These are phyloP conservation scores for Pardosa pseudoannulata DNA, from an alignment of 2,888 invertebrate genomes.

Conservation along the genomic window DNA sequence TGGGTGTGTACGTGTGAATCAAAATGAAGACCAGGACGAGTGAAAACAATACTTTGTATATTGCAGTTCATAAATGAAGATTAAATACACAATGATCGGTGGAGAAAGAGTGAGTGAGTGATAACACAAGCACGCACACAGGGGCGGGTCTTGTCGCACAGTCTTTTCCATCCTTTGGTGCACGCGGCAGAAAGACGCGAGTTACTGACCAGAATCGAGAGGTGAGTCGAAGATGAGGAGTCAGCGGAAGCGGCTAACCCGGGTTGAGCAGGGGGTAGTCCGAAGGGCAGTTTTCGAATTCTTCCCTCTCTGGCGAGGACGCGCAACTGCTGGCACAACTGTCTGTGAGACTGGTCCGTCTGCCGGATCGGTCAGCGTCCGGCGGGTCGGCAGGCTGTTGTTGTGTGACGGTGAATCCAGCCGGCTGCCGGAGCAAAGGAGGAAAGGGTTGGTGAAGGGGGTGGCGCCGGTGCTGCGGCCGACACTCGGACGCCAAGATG, in stretches of 20 bases:
- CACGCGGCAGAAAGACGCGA: too few relatives aligned
- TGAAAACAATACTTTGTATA: slow-evolving; percentile 17
- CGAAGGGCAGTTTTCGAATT: slow-evolving; percentile 25
- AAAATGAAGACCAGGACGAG: too few relatives aligned
- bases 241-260: too few relatives aligned
- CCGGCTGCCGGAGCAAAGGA: slow-evolving; percentile 50
- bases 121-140: not conserved
- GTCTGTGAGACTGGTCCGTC: slow-evolving; percentile 61
- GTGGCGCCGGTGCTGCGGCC: not conserved
- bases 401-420: slow-evolving; percentile 63
- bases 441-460: slow-evolving; percentile 18
- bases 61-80: not conserved
- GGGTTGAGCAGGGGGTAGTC: slow-evolving; percentile 40
- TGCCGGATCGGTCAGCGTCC: not conserved
- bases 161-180: too few relatives aligned
- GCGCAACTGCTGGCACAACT: slow-evolving; percentile 56
- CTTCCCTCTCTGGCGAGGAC: slow-evolving; percentile 35
- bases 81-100: slow-evolving; percentile 10
- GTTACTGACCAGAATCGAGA: slow-evolving; percentile 55
- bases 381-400: slow-evolving; percentile 5
- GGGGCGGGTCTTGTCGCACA: not conserved
- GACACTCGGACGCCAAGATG: slow-evolving; percentile 60
- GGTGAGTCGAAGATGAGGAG: not conserved
- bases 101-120: not conserved
- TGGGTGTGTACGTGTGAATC: too few relatives aligned